Conservation (phyloP, 2,888 invertebrate species). For the Harmothoe impar region DNA sequence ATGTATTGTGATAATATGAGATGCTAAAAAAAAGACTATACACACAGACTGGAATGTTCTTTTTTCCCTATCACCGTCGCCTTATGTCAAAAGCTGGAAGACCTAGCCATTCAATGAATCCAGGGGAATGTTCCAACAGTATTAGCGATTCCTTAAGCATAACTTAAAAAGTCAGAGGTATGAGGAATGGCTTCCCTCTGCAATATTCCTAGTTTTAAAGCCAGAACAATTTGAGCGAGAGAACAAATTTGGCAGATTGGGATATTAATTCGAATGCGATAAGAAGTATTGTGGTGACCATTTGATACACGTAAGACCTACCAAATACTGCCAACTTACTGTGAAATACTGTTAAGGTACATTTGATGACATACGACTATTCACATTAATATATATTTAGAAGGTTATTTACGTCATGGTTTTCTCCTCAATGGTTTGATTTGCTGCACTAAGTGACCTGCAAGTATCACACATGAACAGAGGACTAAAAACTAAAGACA, state of each 20-base stretch:
- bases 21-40: background rate
- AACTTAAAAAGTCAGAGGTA: background rate
- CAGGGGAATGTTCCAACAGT: slow-evolving; percentile 5
- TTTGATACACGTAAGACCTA: too few species aligned
- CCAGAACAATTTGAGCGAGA: too few species aligned
- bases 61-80: background rate
- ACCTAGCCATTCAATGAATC: background rate
- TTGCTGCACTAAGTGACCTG: background rate
- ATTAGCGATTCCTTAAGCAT: background rate
- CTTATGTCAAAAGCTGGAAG: background rate
- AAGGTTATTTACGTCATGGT: slow-evolving; percentile 23
- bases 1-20: background rate
- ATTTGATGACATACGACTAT: too few species aligned
- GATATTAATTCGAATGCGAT: too few species aligned
- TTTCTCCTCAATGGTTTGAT: slow-evolving; percentile 1
- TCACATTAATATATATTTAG: too few species aligned
- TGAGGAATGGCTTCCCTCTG: too few species aligned
- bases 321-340: too few species aligned
- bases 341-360: too few species aligned
- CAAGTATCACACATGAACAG: slow-evolving; percentile 30
- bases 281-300: too few species aligned
- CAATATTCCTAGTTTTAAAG: too few species aligned
- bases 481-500: slow-evolving; percentile 39
- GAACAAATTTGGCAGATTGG: too few species aligned
- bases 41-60: slow-evolving; percentile 14